These are phyloP conservation scores for Megalurothrips usitatus DNA, from an alignment of 2,888 invertebrate genomes.

Conservation along the genomic window DNA sequence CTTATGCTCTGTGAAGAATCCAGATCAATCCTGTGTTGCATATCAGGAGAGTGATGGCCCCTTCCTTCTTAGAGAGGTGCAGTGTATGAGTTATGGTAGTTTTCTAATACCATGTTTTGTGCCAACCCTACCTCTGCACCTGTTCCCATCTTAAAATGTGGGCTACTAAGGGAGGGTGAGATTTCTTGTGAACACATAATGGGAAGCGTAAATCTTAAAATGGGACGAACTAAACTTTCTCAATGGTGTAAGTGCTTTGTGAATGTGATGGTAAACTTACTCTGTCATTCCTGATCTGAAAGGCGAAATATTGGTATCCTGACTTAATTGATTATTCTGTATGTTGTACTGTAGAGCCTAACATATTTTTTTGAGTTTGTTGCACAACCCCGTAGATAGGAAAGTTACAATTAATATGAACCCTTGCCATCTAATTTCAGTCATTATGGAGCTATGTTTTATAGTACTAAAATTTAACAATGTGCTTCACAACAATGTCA, in stretches of 20 bases:
- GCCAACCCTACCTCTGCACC: not conserved
- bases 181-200: not conserved
- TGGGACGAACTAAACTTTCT: not conserved
- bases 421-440: slow-evolving; percentile 7
- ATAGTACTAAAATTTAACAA: not conserved
- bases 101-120: not conserved
- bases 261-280: not conserved
- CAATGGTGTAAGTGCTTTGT: not conserved
- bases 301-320: not conserved
- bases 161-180: not conserved
- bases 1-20: too few species aligned
- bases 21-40: too few species aligned
- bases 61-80: not conserved
- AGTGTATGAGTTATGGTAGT: not conserved
- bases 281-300: not conserved
- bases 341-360: slow-evolving; percentile 8
- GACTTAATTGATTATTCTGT: not conserved
- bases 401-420: slow-evolving; percentile 3
- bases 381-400: slow-evolving; percentile 17
- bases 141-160: not conserved
- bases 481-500: slow-evolving; percentile 12
- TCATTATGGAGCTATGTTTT: slow-evolving; percentile 17
- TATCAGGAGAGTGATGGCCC: too few species aligned
- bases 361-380: slow-evolving; percentile 7
- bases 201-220: too few species aligned